Evolutionary conservation across 2,888 invertebrate species (phyloP).

Genomic region (Netelia inedita): DNA sequence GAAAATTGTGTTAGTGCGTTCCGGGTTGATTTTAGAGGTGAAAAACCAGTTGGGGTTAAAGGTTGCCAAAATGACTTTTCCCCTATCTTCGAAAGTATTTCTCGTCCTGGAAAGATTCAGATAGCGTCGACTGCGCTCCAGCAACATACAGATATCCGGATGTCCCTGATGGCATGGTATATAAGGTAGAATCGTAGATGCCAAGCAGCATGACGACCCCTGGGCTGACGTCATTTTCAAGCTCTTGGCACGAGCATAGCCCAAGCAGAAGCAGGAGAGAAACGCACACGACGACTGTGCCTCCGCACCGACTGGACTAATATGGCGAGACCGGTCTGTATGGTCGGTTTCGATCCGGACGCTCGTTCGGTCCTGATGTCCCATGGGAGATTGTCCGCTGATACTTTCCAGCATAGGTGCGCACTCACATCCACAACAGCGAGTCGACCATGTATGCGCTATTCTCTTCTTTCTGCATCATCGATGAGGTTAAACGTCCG

Average conservation of each 20-base stretch:
- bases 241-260: constrained; percentile 18
- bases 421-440: not conserved
- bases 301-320: constrained; percentile 74
- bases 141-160: constrained; percentile 19
- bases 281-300: constrained; percentile 54
- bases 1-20: too few relatives aligned
- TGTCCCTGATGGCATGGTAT: constrained; percentile 17
- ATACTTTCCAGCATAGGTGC: constrained; percentile 34
- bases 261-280: constrained; percentile 16
- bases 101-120: not conserved
- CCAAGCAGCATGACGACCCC: constrained; percentile 40
- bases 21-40: too few relatives aligned
- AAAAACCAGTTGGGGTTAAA: too few relatives aligned
- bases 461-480: constrained; percentile 12
- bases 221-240: constrained; percentile 34
- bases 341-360: constrained; percentile 22
- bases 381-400: constrained; percentile 36
- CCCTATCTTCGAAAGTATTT: too few relatives aligned
- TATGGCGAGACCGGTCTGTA: constrained; percentile 78
- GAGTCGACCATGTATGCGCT: not conserved
- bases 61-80: too few relatives aligned
- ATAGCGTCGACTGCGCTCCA: not conserved
- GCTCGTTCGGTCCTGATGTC: constrained; percentile 34
- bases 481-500: not conserved
- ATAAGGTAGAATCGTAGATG: constrained; percentile 12